Evolutionary conservation across 92 coral and sea anemone species (phyloP).

Genomic region (Montipora capitata): DNA sequence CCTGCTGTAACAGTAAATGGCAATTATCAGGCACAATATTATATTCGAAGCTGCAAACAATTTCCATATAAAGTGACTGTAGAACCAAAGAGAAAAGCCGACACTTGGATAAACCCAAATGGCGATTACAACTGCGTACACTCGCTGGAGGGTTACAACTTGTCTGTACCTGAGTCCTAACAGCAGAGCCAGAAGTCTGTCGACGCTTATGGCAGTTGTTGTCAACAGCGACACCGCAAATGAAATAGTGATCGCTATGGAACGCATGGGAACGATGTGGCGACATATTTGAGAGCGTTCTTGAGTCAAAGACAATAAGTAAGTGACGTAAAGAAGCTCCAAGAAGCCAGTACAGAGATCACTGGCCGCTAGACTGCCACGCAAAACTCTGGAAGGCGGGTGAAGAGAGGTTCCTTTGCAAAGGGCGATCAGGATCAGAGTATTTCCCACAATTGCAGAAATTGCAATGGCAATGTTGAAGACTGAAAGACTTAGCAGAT

Average conservation of each 20-base stretch:
- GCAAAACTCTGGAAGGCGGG: neutral
- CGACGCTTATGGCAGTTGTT: neutral
- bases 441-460: neutral
- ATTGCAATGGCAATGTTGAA: neutral
- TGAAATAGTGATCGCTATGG: neutral
- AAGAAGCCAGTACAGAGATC: neutral
- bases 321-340: no score
- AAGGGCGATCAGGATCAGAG: neutral
- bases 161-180: neutral
- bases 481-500: neutral
- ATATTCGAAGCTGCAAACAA: neutral
- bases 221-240: neutral
- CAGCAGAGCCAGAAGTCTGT: neutral
- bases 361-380: neutral
- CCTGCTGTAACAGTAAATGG: neutral
- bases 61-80: neutral
- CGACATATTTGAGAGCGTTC: neutral
- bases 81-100: neutral
- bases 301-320: neutral
- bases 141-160: neutral
- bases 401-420: neutral
- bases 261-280: neutral
- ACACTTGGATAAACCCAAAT: neutral
- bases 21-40: neutral
- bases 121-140: neutral